These are phyloP conservation scores for Dusona sp. DNA, from an alignment of 2,888 invertebrate genomes.

Conservation along the genomic window DNA sequence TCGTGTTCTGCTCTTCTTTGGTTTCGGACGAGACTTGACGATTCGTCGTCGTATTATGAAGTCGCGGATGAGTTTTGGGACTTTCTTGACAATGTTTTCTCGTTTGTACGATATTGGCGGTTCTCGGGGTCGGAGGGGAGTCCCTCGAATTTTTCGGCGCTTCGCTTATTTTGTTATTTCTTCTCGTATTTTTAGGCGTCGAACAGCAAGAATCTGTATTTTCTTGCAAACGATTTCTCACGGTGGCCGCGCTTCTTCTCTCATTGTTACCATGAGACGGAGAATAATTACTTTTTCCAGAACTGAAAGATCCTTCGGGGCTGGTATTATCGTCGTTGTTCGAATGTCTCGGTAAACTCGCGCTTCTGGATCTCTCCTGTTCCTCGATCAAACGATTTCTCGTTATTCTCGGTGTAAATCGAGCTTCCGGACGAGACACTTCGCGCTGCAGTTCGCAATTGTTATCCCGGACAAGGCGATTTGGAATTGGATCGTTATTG, in stretches of 20 bases:
- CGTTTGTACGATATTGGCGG: constrained; percentile 34
- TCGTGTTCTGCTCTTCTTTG: constrained; percentile 57
- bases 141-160: constrained; percentile 54
- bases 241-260: constrained; percentile 67
- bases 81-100: constrained; percentile 53
- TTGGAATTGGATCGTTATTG: constrained; percentile 73
- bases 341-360: constrained; percentile 59
- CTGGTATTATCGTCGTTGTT: constrained; percentile 55
- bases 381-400: constrained; percentile 73
- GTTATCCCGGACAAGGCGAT: constrained; percentile 69
- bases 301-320: constrained; percentile 38
- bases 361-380: constrained; percentile 70
- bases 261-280: constrained; percentile 44
- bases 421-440: constrained; percentile 32
- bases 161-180: constrained; percentile 44
- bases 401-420: constrained; percentile 69
- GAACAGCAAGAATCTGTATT: constrained; percentile 57
- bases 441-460: constrained; percentile 24
- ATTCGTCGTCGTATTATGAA: constrained; percentile 19
- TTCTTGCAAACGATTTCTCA: constrained; percentile 69
- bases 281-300: constrained; percentile 39
- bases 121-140: constrained; percentile 21
- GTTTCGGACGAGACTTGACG: constrained; percentile 61
- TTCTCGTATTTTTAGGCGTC: constrained; percentile 48
- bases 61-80: constrained; percentile 36